Conservation (phyloP, 2,113 vertebrate genomes). For the Felis chaus region DNA sequence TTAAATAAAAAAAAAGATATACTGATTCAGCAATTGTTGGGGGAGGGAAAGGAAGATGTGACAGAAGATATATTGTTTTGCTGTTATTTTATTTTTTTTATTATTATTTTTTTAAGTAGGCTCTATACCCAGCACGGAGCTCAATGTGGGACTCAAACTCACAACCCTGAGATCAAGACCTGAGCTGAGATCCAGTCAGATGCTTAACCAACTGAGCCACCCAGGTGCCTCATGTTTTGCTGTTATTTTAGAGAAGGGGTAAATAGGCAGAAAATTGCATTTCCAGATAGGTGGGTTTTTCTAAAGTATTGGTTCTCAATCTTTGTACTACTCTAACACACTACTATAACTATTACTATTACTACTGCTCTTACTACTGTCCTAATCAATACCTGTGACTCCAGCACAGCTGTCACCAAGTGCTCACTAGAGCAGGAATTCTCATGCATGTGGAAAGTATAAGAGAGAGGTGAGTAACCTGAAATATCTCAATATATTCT, state of each 20-base stretch:
- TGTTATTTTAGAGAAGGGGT: not conserved
- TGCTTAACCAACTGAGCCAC: too few species aligned
- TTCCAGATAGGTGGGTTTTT: not conserved
- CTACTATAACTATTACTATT: not conserved
- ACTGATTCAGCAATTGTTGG: not conserved
- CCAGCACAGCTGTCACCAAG: not conserved
- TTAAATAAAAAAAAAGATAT: not conserved
- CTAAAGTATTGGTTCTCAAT: not conserved
- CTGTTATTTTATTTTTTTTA: not conserved
- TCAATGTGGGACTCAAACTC: too few species aligned
- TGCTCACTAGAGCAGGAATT: not conserved
- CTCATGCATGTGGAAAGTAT: not conserved
- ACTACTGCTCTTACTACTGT: not conserved
- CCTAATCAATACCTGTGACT: not conserved
- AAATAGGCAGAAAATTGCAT: not conserved
- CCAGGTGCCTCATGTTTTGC: not conserved
- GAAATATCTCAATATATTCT: slow-evolving; percentile 33
- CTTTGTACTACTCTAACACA: not conserved
- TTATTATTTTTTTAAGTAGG: too few species aligned
- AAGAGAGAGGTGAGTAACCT: not conserved
- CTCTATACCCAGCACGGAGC: too few species aligned
- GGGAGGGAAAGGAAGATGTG: not conserved
- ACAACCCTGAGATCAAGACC: too few species aligned
- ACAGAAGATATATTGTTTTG: not conserved
- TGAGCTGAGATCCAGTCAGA: too few species aligned